phyloP scores from a whole-genome alignment of 2,888 invertebrate genomes.

The Dolichomitus sp. region DNA sequence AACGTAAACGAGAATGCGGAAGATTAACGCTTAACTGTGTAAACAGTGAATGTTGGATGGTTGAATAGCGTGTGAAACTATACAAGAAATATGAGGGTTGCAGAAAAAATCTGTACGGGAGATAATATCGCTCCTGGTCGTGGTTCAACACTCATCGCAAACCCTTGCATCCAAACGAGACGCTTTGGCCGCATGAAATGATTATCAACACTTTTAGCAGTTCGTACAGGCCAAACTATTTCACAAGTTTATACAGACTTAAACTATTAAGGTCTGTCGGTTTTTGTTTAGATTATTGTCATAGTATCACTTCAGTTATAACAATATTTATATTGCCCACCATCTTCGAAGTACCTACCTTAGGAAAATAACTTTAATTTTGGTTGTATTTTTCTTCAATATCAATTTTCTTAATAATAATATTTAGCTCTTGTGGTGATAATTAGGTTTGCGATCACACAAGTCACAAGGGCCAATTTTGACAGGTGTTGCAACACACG shows the following conservation, averaged over 20 bases:
- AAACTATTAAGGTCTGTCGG: too few species aligned
- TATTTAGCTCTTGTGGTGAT: too few species aligned
- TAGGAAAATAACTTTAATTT: not conserved
- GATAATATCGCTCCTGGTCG: conserved; percentile 47
- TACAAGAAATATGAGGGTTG: conserved; percentile 45
- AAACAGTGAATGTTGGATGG: conserved; percentile 69
- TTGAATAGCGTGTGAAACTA: conserved; percentile 74
- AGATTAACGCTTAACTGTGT: conserved; percentile 77
- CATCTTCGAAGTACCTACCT: too few species aligned
- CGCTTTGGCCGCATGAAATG: conserved; percentile 42
- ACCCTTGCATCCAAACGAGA: too few species aligned
- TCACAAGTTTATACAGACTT: conserved; percentile 13
- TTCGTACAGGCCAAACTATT: conserved; percentile 9
- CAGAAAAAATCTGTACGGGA: conserved; percentile 31
- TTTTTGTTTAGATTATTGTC: too few species aligned
- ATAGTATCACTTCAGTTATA: too few species aligned
- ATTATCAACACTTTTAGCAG: conserved; percentile 36
- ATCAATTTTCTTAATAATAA: not conserved
- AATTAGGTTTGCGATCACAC: too few species aligned
- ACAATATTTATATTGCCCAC: too few species aligned
- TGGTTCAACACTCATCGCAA: conserved; percentile 12
- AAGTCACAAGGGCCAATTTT: too few species aligned
- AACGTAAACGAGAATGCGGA: conserved; percentile 66
- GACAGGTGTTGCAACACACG: too few species aligned
- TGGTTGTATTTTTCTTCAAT: not conserved